Evolutionary conservation across 2,797 vertebrate species (phyloP), one percentile per base, ranked within the genome.

Genomic region (Toxotes lorentzi): DNA sequence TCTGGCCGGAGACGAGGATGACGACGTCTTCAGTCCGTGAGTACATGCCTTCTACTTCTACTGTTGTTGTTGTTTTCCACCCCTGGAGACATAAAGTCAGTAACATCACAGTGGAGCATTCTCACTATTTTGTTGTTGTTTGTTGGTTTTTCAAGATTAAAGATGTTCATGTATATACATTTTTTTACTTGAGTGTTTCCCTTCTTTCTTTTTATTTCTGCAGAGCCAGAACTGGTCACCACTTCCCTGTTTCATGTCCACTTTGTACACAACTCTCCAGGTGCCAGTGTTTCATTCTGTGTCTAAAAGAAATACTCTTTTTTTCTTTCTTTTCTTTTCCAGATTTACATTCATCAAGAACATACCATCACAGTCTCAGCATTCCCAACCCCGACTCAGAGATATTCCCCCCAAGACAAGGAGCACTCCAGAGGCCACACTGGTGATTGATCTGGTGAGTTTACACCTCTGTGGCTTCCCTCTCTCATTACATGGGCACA

Each of bases 381-480:
- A 89, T 23, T 91, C 91, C 60, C 92, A 78, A 17, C 91, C 91
- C 7, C 66, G 86, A 59, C 73, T 86, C 41, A 73, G 82, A 70
- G 94, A 93, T 0, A 92, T 95, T 47, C 94, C 94, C 1, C 89
- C 92, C 1, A 97, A 93, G 78, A 96, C 93, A 3, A 93, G 95
- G 78, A 95, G 96, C 88, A 94, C 87, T 0, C 90, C 91, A 0
- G 91, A 93, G 76, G 82, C 86, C 79, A 96, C 95, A 0, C 92
- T 97, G 23, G 95, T 97, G 72, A 83, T 97, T 10, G 96, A 96
- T 80, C 85, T 96, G 95, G 96, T 96, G 73, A 91, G 93, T 88
- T 68, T 7, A 56, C 21, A 43, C 59, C 1, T 73, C 62, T 21
- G 4, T 21, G 27, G 7, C 47, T 3, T 81, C 2, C 4, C 65